phyloP scores from a whole-genome alignment of 2,888 invertebrate species.

The Brachylomia viminalis region DNA sequence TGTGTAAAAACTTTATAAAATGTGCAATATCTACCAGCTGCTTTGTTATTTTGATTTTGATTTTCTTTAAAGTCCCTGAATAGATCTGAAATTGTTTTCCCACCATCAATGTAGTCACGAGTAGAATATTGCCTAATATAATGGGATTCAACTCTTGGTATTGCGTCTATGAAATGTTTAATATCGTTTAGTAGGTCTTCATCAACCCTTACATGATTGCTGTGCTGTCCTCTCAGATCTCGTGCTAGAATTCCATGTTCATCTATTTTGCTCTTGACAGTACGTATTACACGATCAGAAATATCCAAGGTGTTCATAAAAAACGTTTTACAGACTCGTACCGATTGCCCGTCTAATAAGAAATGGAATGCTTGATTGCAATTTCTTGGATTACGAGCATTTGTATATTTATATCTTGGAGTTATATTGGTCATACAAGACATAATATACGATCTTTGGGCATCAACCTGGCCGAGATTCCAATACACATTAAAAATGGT shows the following conservation, averaged over 20 bases:
- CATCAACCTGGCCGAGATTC: neutral
- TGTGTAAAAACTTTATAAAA: conserved; percentile 51
- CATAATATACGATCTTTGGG: conserved; percentile 47
- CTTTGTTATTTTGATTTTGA: conserved; percentile 49
- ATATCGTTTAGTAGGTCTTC: conserved; percentile 15
- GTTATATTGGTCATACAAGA: conserved; percentile 54
- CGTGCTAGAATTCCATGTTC: no score
- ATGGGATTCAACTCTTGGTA: neutral
- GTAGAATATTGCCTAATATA: conserved; percentile 36
- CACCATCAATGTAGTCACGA: conserved; percentile 58
- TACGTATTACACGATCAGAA: conserved; percentile 16
- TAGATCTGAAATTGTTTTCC: conserved; percentile 55
- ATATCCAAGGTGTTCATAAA: neutral
- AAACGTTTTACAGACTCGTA: neutral
- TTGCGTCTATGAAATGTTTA: neutral
- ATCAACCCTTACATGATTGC: conserved; percentile 36
- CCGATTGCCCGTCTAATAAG: conserved; percentile 1
- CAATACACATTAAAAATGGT: neutral
- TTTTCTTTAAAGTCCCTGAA: conserved; percentile 50
- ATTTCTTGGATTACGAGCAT: conserved; percentile 19
- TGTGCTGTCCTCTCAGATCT: no score
- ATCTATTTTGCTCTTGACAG: conserved; percentile 20
- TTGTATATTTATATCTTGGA: conserved; percentile 42
- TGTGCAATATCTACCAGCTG: conserved; percentile 43
- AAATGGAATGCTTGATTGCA: conserved; percentile 41